phyloP scores from a whole-genome alignment of 1,140 invertebrate genomes.

The Drosophila sucinea region DNA sequence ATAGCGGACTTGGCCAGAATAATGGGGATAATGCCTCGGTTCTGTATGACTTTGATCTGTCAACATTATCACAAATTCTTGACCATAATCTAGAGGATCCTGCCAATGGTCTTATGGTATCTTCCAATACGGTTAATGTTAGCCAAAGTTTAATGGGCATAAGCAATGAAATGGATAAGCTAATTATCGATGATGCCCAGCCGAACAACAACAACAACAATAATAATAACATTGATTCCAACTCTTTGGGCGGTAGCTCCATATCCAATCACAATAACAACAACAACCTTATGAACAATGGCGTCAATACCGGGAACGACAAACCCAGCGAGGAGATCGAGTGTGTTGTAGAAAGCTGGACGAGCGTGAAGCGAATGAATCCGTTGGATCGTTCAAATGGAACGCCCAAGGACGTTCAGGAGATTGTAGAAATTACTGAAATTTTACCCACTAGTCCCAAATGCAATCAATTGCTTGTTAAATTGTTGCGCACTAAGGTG shows the following conservation, averaged over 20 bases:
- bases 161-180: constrained; percentile 65
- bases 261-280: constrained; percentile 49
- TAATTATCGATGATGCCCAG: constrained; percentile 57
- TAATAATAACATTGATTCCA: constrained; percentile 51
- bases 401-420: constrained; percentile 39
- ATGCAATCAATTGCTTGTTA: constrained; percentile 76
- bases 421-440: constrained; percentile 74
- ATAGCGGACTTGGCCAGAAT: constrained; percentile 51
- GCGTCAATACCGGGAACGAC: constrained; percentile 43
- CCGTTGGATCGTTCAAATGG: constrained; percentile 59
- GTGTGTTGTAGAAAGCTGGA: constrained; percentile 75
- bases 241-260: constrained; percentile 41
- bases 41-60: constrained; percentile 68
- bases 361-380: constrained; percentile 75
- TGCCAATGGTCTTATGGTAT: constrained; percentile 58
- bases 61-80: constrained; percentile 65
- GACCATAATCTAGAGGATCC: constrained; percentile 68
- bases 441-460: constrained; percentile 73
- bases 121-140: constrained; percentile 69
- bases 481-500: constrained; percentile 67
- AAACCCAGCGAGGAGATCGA: constrained; percentile 73
- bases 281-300: constrained; percentile 59
- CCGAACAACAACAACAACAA: constrained; percentile 57
- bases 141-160: constrained; percentile 55
- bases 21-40: constrained; percentile 59